phyloP scores from a whole-genome alignment of 2,113 vertebrate species.

The Cardinalis cardinalis region DNA sequence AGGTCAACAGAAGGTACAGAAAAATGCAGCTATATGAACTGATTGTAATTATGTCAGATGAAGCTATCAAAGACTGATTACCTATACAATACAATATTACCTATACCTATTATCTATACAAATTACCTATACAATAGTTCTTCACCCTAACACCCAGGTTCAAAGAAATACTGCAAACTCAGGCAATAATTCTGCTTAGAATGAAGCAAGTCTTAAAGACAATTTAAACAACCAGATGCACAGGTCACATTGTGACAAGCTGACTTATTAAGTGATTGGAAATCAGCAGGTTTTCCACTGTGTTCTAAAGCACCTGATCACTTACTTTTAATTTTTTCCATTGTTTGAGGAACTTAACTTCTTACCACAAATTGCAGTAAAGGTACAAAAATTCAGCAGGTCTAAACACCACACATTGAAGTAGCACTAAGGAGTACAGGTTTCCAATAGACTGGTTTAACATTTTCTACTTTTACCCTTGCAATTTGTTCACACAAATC shows the following conservation, averaged over 20 bases:
- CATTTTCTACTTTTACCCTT: neutral
- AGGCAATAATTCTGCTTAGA: neutral
- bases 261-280: neutral
- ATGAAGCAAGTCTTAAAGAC: neutral
- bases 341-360: neutral
- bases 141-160: neutral
- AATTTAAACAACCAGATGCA: neutral
- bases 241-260: neutral
- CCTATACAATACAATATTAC: neutral
- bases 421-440: neutral
- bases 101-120: neutral
- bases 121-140: neutral
- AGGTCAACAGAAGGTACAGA: neutral
- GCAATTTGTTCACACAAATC: neutral
- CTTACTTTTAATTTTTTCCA: neutral
- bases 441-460: neutral
- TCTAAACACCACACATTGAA: fast-evolving
- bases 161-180: neutral
- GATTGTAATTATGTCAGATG: neutral
- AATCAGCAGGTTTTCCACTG: neutral
- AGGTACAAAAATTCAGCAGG: neutral
- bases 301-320: neutral
- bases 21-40: neutral
- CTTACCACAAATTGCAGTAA: neutral
- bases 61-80: neutral